phyloP scores from a whole-genome alignment of 2,888 invertebrate species.

The Linhomoeus sp. region DNA sequence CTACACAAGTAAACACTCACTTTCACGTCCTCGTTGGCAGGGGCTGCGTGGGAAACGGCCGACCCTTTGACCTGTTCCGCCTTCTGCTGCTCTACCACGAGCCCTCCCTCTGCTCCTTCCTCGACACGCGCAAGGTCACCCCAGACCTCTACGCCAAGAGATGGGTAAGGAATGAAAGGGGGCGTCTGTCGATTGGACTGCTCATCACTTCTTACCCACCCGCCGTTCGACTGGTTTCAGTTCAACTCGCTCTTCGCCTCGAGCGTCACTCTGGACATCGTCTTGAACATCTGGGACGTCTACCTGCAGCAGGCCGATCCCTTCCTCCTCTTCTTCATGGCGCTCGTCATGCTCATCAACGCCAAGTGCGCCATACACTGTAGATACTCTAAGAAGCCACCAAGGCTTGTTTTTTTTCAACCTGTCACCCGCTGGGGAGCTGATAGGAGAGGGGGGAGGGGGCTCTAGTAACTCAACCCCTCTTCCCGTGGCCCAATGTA shows the following conservation, averaged over 20 bases:
- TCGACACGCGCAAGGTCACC: slow-evolving; percentile 80
- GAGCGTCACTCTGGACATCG: slow-evolving; percentile 61
- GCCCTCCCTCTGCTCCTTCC: slow-evolving; percentile 81
- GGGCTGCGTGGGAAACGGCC: slow-evolving; percentile 33
- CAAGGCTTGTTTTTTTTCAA: too few species aligned
- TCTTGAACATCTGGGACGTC: slow-evolving; percentile 83
- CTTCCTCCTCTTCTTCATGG: slow-evolving; percentile 82
- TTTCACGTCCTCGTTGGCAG: too few species aligned
- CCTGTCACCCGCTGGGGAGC: too few species aligned
- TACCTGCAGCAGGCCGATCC: slow-evolving; percentile 89
- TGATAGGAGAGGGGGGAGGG: too few species aligned
- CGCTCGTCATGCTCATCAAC: slow-evolving; percentile 82
- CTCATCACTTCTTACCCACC: too few species aligned
- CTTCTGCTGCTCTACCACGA: slow-evolving; percentile 86
- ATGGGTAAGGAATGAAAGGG: slow-evolving; percentile 41
- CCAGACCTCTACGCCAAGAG: slow-evolving; percentile 68
- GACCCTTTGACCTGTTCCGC: slow-evolving; percentile 42
- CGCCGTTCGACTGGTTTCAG: slow-evolving; percentile 24
- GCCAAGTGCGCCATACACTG: slow-evolving; percentile 41
- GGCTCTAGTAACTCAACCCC: too few species aligned
- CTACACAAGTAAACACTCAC: too few species aligned
- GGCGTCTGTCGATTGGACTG: neutral
- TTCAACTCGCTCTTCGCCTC: slow-evolving; percentile 71
- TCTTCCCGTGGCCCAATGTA: too few species aligned
- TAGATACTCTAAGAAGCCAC: too few species aligned